Conservation (phyloP, 30 jellyfish, hydroid and myxozoan genomes). For the Chrysaora quinquecirrha region DNA sequence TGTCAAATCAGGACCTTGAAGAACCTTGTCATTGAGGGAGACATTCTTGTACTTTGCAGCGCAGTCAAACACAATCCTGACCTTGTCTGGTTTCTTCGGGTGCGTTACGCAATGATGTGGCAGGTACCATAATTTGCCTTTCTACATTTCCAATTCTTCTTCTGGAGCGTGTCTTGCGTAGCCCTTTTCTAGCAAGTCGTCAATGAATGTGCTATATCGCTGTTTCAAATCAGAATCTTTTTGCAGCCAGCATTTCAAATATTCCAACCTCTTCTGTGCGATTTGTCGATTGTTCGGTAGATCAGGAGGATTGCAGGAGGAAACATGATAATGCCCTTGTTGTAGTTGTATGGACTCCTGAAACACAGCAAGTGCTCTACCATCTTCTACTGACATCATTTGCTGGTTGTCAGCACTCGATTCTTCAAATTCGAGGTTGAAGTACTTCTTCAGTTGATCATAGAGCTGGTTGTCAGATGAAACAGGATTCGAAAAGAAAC, state of each 20-base stretch:
- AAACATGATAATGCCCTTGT: constrained; percentile 18
- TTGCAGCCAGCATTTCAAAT: constrained; percentile 21
- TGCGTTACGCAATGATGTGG: constrained; percentile 64
- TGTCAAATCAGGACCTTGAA: constrained; percentile 51
- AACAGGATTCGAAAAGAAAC: constrained; percentile 12
- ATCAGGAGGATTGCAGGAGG: constrained; percentile 24
- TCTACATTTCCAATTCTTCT: not conserved
- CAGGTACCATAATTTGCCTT: constrained; percentile 50
- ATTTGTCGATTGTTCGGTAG: constrained; percentile 25
- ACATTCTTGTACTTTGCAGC: constrained; percentile 53
- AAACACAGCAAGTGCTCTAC: constrained; percentile 3
- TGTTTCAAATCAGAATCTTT: constrained; percentile 21
- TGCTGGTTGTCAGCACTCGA: constrained; percentile 32
- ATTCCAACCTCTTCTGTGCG: constrained; percentile 41
- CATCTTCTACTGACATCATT: constrained; percentile 37
- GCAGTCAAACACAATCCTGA: constrained; percentile 58
- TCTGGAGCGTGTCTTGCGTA: constrained; percentile 43
- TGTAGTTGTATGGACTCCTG: not conserved
- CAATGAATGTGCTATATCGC: constrained; percentile 32
- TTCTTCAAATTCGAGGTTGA: not conserved
- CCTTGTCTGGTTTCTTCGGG: constrained; percentile 10
- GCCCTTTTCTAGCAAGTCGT: constrained; percentile 23
- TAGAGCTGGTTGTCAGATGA: constrained; percentile 10
- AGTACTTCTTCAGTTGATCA: constrained; percentile 9
- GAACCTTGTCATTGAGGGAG: constrained; percentile 28